Conservation (phyloP, 2,797 vertebrate genomes). For the Cacajao melanocephalus region DNA sequence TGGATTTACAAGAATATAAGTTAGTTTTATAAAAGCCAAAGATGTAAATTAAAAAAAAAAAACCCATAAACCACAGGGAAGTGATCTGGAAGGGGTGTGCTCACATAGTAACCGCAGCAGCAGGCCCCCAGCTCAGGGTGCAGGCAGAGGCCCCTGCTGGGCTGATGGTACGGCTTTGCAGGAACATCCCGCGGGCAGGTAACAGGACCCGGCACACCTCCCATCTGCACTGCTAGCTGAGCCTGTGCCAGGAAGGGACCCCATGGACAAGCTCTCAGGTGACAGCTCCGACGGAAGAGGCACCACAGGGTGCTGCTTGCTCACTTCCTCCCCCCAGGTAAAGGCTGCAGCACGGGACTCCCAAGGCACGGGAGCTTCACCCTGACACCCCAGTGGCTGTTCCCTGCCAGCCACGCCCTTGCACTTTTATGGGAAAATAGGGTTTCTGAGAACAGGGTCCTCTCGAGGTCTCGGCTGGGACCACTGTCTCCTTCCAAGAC, state of each 20-base stretch:
- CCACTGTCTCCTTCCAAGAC: neutral
- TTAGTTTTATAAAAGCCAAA: neutral
- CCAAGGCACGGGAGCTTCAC: fast-evolving
- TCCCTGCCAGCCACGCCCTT: neutral
- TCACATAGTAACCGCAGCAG: fast-evolving
- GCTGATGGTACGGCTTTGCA: neutral
- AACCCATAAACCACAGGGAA: neutral
- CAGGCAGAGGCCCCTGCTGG: neutral
- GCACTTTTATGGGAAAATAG: too few relatives aligned
- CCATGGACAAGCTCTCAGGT: fast-evolving
- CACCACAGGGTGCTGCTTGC: fast-evolving
- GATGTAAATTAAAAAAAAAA: neutral
- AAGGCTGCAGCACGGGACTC: fast-evolving
- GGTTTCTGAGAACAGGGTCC: neutral
- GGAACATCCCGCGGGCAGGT: neutral
- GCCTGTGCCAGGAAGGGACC: neutral
- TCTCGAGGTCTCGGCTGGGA: neutral
- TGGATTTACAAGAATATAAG: neutral
- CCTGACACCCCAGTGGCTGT: fast-evolving
- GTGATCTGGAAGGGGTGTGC: neutral
- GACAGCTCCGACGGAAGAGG: fast-evolving
- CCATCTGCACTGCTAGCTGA: neutral
- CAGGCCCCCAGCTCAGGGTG: neutral
- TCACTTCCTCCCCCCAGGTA: fast-evolving
- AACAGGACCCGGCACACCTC: fast-evolving